These are phyloP conservation scores for Antitype chi DNA, from an alignment of 2,888 invertebrate genomes.

Conservation along the genomic window DNA sequence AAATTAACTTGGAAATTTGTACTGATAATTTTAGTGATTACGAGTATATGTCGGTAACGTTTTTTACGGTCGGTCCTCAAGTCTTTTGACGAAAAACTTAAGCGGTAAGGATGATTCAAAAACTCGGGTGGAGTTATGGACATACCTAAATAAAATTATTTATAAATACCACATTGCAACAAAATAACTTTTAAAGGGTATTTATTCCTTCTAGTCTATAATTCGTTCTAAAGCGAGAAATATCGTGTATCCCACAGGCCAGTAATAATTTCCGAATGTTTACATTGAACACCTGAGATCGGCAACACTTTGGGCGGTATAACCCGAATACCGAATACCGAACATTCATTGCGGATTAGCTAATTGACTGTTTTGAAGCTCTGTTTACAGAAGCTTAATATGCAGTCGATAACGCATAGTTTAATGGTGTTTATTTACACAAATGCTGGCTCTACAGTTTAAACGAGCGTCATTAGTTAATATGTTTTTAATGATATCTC, in stretches of 20 bases:
- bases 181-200: slow-evolving; percentile 6
- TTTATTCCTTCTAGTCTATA: slow-evolving; percentile 7
- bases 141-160: neutral
- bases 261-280: slow-evolving; percentile 54
- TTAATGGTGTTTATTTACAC: slow-evolving; percentile 10
- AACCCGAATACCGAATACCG: slow-evolving; percentile 34
- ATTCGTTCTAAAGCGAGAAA: slow-evolving; percentile 12
- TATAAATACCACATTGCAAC: neutral
- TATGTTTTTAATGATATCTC: neutral
- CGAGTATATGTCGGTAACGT: no score
- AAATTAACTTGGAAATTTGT: no score
- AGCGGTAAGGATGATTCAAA: neutral
- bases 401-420: neutral
- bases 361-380: slow-evolving; percentile 22
- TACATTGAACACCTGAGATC: slow-evolving; percentile 45
- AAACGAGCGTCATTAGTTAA: neutral
- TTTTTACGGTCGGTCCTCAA: no score
- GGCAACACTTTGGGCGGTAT: slow-evolving; percentile 19
- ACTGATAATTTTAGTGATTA: no score
- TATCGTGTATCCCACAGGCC: slow-evolving; percentile 21
- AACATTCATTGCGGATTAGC: slow-evolving; percentile 23
- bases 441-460: neutral
- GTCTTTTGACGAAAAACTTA: neutral
- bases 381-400: neutral
- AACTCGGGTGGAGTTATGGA: neutral